Evolutionary conservation across 2,113 vertebrate species (phyloP), one percentile per base, ranked within the genome.

Genomic region (Thymallus thymallus): DNA sequence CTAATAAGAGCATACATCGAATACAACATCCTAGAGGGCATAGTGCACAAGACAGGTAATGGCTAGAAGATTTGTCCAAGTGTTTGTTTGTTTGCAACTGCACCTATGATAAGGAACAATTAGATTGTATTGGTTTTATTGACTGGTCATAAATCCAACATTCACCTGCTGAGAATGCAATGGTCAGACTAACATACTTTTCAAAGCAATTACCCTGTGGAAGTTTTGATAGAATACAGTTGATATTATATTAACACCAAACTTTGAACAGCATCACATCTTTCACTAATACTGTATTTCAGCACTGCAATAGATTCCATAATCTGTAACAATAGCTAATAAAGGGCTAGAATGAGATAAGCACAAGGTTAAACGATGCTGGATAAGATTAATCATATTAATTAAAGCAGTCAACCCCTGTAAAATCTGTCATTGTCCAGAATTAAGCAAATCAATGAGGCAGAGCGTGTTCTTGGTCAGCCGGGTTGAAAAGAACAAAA

Each of bases 1-100:
- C 85, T 85, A 86, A 85, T 89, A 86, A 78, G 80, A 84, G 76
- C 14, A 77, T 71, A 78, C 26, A 77, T 71, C 61, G 73, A 78
- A 84, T 79, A 76, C 78, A 78, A 80, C 74, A 75, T 73, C 35
- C 14, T 69, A 76, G 75, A 74, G 73, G 81, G 78, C 1, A 12
- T 79, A 70, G 9, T 41, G 9, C 35, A 41, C 35, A 10, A 41
- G 35, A 41, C 35, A 41, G 9, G 35, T 41, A 41, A 41, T 41
- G 10, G 35, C 35, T 41, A 41, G 35, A 41, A 41, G 35, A 41
- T 41, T 41, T 41, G 35, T 41, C 35, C 35, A 41, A 41, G 71
- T 76, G 76, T 73, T 20, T 32, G 65, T 29, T 76, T 86, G 60
- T 67, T 69, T 86, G 60, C 64, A 69, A 72, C 83, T 76, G 56